Evolutionary conservation across 2,113 vertebrate species (phyloP), one percentile per base, ranked within the genome.

Genomic region (Pelecanus crispus): DNA sequence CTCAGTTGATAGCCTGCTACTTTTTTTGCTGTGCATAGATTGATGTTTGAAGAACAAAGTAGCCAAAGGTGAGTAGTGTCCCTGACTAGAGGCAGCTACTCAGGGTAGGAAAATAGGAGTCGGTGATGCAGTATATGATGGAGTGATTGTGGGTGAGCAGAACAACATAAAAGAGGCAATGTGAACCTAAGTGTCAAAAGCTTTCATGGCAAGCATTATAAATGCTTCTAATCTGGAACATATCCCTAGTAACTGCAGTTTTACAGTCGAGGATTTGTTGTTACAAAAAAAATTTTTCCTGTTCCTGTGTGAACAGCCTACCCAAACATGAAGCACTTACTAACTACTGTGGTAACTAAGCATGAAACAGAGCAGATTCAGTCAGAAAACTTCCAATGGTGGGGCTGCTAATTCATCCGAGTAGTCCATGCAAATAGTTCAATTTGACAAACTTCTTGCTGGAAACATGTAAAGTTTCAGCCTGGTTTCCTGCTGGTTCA

Each of bases 401-500:
- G 31, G 25, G 34, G 19, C 50, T 84, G 55, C 15, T 81, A 71
- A 61, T 93, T 92, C 80, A 56, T 31, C n/a, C 0, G 0, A 71
- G 32, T 14, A 70, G 26, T 67, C 59, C 65, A 52, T 61, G 55
- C 44, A 81, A 74, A 79, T 44, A 83, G 38, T 84, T 81, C 31
- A 67, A 10, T 75, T 74, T 94, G 83, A 93, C 59, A 68, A 67
- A 95, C 67, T 93, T 93, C 58, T 62, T 92, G 63, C 75, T 80
- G 63, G 67, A 93, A 94, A 56, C 10, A 21, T 22, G 83, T 67
- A 20, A 91, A 86, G 68, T 93, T 96, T 88, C 56, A 81, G 47
- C 52, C 62, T 72, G 44, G 52, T 61, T 92, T 88, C 95, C 95
- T 84, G 90, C 96, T 88, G 95, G 28, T 61, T 96, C 68, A 68